phyloP scores from a whole-genome alignment of 2,797 vertebrate species.

The Trichosurus vulpecula region DNA sequence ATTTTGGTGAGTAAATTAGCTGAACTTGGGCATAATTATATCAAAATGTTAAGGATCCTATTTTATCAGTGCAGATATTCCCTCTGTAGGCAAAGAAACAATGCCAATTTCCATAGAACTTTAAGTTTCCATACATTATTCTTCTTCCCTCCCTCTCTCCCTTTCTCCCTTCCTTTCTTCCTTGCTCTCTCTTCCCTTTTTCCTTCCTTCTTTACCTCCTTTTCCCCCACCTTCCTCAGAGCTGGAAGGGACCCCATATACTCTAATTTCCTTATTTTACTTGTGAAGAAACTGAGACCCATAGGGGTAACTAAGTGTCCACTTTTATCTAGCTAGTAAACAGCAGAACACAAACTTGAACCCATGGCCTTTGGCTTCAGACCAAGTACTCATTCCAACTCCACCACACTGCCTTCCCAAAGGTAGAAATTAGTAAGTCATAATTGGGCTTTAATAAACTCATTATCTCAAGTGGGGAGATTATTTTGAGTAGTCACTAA shows the following conservation, averaged over 20 bases:
- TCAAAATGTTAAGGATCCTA: constrained; percentile 6
- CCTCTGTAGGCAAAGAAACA: not conserved
- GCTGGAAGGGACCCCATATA: not conserved
- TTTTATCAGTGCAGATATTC: not conserved
- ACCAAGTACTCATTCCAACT: not conserved
- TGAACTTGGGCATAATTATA: not conserved
- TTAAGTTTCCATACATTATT: not conserved
- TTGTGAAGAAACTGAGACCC: not conserved
- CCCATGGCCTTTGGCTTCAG: not conserved
- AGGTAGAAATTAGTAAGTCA: constrained; percentile 5
- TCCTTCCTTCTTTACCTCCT: not conserved
- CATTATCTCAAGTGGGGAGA: constrained; percentile 14
- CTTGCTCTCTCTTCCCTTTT: not conserved
- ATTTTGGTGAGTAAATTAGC: constrained; percentile 6
- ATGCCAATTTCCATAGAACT: not conserved
- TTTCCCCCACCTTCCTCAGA: constrained; percentile 1
- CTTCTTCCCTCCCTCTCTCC: not conserved
- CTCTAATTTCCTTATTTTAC: not conserved
- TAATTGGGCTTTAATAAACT: constrained; percentile 25
- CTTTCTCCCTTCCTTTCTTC: not conserved
- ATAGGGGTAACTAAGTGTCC: not conserved
- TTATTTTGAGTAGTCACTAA: constrained; percentile 39
- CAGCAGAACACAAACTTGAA: not conserved
- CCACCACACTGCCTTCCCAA: not conserved
- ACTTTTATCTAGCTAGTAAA: not conserved